Base-by-base conservation (phyloP, 1,140 invertebrate genomes). In the Lepidotrigona ventralis region DNA sequence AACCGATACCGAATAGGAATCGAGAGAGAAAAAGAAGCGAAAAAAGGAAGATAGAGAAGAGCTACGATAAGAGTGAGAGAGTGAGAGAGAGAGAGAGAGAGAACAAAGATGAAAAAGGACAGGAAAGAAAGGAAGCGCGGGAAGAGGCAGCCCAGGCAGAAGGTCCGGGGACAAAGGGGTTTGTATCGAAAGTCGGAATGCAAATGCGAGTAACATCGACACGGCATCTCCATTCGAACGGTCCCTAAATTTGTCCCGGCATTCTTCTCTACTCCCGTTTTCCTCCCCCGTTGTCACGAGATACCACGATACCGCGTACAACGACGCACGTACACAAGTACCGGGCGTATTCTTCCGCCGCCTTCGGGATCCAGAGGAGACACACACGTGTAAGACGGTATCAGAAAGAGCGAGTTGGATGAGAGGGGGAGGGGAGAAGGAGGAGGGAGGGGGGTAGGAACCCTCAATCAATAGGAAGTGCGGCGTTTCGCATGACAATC, bases 401-500 rank as follows among this genome's bases (percentile, higher is more conserved):
- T 58, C 53, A 46, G 33, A 23, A n/a, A 60, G 58, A 60, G 58
- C 23, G 12, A 60, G n/a, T 23, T n/a, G 21, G 58, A 23, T n/a
- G 26, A 51, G 51, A 8, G 17, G 8, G 8, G 51, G 72, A n/a
- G 71, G 81, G 64, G 8, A 9, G 51, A 69, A n/a, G 71, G 81
- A 60, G 39, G 39, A 8, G 39, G 0, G 6, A n/a, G 6, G 76
- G 64, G 79, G 54, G 58, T 66, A 84, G 81, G 77, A 81, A 88
- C 85, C 85, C 85, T 71, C 89, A 90, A 86, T 91, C 88, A 89
- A 92, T 92, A 91, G 90, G 91, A 92, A 90, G 91, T 92, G 91
- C 87, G 90, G 90, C 88, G 87, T 90, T 90, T 92, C 87, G 89
- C 91, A 93, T 93, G 92, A 90, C 86, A 90, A 90, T 90, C 89